Evolutionary conservation across 2,797 vertebrate species (phyloP).

Genomic region (Pseudomugil tenellus): DNA sequence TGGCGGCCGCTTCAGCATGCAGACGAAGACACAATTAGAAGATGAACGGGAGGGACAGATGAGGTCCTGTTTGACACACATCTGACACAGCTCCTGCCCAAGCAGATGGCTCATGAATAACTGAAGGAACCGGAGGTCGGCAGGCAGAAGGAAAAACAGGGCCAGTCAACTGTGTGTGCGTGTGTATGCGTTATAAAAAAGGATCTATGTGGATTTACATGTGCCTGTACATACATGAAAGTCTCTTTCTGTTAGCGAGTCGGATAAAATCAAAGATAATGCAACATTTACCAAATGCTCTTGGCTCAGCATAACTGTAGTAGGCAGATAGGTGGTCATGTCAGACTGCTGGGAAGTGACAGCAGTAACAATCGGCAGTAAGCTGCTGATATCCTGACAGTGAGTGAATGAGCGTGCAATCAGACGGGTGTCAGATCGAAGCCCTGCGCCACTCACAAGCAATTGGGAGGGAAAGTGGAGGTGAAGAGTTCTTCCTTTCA

Average conservation of each 20-base stretch:
- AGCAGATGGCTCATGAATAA: constrained; percentile 87
- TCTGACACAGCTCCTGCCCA: constrained; percentile 72
- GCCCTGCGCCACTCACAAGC: constrained; percentile 45
- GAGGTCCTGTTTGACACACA: constrained; percentile 78
- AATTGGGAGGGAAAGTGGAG: constrained; percentile 59
- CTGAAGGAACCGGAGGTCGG: constrained; percentile 71
- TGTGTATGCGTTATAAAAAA: constrained; percentile 14
- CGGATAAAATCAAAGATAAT: constrained; percentile 19
- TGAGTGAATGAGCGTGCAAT: constrained; percentile 57
- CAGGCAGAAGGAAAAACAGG: constrained; percentile 55
- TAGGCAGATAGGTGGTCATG: constrained; percentile 16
- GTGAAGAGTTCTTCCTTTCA: constrained; percentile 61
- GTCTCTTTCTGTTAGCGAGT: neutral
- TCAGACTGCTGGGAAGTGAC: constrained; percentile 43
- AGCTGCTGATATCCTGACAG: constrained; percentile 41
- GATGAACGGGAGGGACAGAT: constrained; percentile 66
- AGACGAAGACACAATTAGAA: constrained; percentile 72
- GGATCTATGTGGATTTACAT: constrained; percentile 8
- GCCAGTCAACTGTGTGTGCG: constrained; percentile 18
- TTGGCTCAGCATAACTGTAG: constrained; percentile 3
- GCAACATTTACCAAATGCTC: constrained; percentile 6
- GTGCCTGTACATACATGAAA: constrained; percentile 3
- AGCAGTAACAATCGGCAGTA: constrained; percentile 45
- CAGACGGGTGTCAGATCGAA: constrained; percentile 66
- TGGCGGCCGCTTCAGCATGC: constrained; percentile 40